Evolutionary conservation across 1,140 invertebrate genomes (phyloP), one percentile per base, ranked within the genome.

Genomic region (Lepidotrigona ventralis): DNA sequence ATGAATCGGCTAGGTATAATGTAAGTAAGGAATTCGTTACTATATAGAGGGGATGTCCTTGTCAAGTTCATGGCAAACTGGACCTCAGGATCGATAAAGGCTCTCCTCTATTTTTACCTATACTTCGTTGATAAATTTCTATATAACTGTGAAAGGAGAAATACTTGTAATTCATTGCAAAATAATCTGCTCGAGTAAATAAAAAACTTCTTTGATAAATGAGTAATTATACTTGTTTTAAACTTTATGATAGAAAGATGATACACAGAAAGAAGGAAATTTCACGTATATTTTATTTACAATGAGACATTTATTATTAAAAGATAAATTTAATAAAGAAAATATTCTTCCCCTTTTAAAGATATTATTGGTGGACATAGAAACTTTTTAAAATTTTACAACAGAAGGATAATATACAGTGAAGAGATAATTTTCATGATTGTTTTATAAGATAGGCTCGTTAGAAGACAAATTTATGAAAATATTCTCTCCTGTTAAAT

Each of bases 41-140:
- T 56, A 23, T 69, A 46, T 23, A 21, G 39, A 46, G 46, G 46
- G 64, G 56, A 85, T 79, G 33, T 63, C 46, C 29, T 72, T 83
- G 56, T 51, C 21, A 29, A 29, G 23, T 29, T 33, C 8, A 33
- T 33, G 4, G 39, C 12, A 68, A 60, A 33, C 73, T 58, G 60
- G 21, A 39, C 63, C 63, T 21, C 26, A 63, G 46, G 75, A 85
- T 85, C 84, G 56, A 85, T 85, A 72, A 83, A 29, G 39, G 19
- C 21, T 54, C 69, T 71, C 21, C 19, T 23, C n/a, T 63, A 68
- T 23, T 71, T 70, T 33, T 70, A n/a, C 1, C 4, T 70, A 51
- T n/a, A 3, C 6, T 70, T 23, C 0, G 23, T 51, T 12, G 23
- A 51, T 46, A 70, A 8, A n/a, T 17, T 17, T 70, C n/a, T 23